Evolutionary conservation across 2,888 invertebrate genomes (phyloP).

Genomic region (Watsonalla cultraria): DNA sequence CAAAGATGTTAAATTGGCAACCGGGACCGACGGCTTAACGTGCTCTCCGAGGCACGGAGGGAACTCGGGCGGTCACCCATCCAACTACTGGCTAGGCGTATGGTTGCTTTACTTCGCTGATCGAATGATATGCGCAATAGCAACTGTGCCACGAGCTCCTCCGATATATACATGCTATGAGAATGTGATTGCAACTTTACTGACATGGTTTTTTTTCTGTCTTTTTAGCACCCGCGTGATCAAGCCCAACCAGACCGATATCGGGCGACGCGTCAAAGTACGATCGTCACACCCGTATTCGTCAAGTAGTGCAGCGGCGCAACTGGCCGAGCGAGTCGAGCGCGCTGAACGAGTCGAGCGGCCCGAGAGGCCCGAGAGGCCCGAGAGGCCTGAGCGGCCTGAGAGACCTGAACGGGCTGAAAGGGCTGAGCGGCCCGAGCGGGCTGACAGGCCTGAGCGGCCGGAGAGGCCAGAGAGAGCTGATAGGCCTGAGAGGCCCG

Average conservation of each 20-base stretch:
- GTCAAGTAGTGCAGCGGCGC: slow-evolving; percentile 44
- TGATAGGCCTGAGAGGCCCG: slow-evolving; percentile 44
- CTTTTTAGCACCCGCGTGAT: slow-evolving; percentile 92
- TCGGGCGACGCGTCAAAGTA: slow-evolving; percentile 92
- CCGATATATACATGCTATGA: no score
- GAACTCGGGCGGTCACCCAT: no score
- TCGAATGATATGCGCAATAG: no score
- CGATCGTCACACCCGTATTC: slow-evolving; percentile 70
- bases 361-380: slow-evolving; percentile 36
- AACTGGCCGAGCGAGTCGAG: slow-evolving; percentile 41
- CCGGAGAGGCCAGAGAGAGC: slow-evolving; percentile 38
- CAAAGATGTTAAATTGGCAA: no score
- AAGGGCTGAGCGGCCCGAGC: slow-evolving; percentile 40
- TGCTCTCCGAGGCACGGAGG: no score
- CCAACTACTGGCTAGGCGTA: no score
- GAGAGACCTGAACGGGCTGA: slow-evolving; percentile 43
- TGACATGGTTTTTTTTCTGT: slow-evolving; percentile 4
- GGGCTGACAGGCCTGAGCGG: slow-evolving; percentile 44
- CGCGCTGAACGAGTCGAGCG: slow-evolving; percentile 31
- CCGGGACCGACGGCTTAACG: no score
- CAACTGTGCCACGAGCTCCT: no score
- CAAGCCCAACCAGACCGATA: slow-evolving; percentile 93
- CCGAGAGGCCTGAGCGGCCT: slow-evolving; percentile 40
- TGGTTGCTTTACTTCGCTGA: no score
- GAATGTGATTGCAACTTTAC: background rate